Conservation (phyloP, 2,797 vertebrate species). For the Sitta carolinensis region DNA sequence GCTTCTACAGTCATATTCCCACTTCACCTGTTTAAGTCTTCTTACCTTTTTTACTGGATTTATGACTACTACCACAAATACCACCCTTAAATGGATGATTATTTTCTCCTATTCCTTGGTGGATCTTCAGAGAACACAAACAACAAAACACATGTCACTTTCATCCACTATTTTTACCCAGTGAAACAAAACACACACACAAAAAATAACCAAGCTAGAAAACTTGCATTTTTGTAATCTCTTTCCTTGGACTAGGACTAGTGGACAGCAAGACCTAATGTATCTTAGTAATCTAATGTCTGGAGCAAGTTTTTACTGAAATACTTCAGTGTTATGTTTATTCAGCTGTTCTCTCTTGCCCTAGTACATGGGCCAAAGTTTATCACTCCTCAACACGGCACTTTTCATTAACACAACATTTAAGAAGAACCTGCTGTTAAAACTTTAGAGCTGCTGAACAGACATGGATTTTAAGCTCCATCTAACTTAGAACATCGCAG, state of each 20-base stretch:
- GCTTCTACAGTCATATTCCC: not conserved
- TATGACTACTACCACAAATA: not conserved
- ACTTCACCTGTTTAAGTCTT: not conserved
- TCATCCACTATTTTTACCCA: not conserved
- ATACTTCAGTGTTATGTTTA: not conserved
- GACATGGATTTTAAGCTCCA: not conserved
- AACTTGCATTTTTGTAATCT: not conserved
- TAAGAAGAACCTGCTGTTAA: not conserved
- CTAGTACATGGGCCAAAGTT: not conserved
- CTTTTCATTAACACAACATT: not conserved
- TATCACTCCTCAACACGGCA: not conserved
- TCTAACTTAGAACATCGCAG: not conserved
- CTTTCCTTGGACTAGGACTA: not conserved
- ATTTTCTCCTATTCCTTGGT: not conserved
- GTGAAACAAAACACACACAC: not conserved
- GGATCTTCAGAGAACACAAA: not conserved
- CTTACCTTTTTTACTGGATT: not conserved
- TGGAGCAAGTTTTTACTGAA: not conserved
- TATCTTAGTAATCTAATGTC: rapidly evolving
- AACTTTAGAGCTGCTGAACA: not conserved
- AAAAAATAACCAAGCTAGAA: not conserved
- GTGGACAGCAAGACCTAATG: rapidly evolving
- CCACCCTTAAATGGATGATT: not conserved
- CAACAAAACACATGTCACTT: not conserved
- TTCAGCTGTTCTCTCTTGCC: not conserved